phyloP scores from a whole-genome alignment of 2,888 invertebrate genomes.

The Galeruca laticollis region DNA sequence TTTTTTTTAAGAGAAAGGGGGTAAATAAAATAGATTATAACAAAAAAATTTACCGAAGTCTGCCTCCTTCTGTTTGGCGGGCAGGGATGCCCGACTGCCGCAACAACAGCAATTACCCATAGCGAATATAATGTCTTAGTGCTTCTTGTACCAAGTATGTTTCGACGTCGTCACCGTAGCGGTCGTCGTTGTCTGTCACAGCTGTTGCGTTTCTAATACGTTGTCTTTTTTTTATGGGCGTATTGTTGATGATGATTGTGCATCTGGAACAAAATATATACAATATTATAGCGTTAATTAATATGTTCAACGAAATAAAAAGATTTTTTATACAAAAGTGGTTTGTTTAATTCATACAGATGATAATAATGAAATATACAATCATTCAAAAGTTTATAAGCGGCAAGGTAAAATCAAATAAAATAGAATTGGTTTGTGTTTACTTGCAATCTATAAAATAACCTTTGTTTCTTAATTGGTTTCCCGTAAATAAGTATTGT shows the following conservation, averaged over 20 bases:
- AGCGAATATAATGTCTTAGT: constrained; percentile 47
- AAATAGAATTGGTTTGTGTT: too few species aligned
- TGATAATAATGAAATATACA: too few species aligned
- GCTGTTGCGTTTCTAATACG: constrained; percentile 34
- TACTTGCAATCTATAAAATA: too few species aligned
- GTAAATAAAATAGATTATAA: neutral
- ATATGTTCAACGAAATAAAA: neutral
- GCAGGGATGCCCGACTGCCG: constrained; percentile 80
- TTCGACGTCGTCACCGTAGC: too few species aligned
- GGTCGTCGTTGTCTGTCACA: constrained; percentile 43
- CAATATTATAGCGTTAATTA: constrained; percentile 31
- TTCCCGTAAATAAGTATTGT: too few species aligned
- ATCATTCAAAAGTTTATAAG: too few species aligned
- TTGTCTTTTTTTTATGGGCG: constrained; percentile 7
- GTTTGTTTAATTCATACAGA: too few species aligned
- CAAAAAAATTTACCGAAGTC: constrained; percentile 22
- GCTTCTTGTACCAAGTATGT: neutral
- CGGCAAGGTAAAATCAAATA: neutral
- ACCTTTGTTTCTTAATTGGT: too few species aligned
- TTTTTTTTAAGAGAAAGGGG: too few species aligned
- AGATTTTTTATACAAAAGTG: too few species aligned
- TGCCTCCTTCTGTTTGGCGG: constrained; percentile 53
- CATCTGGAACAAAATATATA: constrained; percentile 46
- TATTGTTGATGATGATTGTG: constrained; percentile 13
- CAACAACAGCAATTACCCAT: constrained; percentile 92